Conservation (phyloP, 2,888 invertebrate species). For the Erebia aethiops region DNA sequence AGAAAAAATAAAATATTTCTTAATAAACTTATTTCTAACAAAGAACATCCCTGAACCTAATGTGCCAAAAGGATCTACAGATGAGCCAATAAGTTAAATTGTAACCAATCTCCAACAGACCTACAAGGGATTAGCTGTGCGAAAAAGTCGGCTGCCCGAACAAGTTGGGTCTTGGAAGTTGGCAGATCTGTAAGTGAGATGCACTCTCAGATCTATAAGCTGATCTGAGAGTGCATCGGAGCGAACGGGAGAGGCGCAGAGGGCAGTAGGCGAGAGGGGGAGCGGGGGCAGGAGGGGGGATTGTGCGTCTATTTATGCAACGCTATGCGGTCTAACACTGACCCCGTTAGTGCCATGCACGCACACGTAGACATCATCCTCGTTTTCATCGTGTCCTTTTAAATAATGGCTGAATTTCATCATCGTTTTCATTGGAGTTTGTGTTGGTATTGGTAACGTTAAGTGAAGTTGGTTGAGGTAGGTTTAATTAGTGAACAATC, state of each 20-base stretch:
- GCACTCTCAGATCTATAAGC: constrained; percentile 34
- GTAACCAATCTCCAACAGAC: neutral
- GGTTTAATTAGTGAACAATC: neutral
- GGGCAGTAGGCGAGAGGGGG: constrained; percentile 28
- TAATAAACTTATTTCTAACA: neutral
- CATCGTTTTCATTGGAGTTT: neutral
- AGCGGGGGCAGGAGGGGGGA: constrained; percentile 47
- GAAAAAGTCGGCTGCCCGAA: neutral
- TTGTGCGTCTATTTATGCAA: constrained; percentile 72
- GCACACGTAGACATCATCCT: constrained; percentile 57
- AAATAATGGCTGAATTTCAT: constrained; percentile 26
- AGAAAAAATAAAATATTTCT: neutral
- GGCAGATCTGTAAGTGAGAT: neutral
- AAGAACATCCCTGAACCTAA: neutral
- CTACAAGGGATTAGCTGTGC: neutral
- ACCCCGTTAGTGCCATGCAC: constrained; percentile 77
- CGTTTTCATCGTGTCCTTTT: constrained; percentile 35
- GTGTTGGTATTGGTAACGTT: neutral
- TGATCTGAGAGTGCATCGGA: constrained; percentile 47
- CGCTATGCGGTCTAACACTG: constrained; percentile 81
- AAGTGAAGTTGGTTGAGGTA: neutral
- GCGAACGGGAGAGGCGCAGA: constrained; percentile 25
- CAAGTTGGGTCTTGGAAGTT: neutral
- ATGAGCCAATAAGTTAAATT: neutral
- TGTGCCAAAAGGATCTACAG: neutral